These are phyloP conservation scores for Limosa lapponica DNA, from an alignment of 2,797 vertebrate genomes.

Conservation along the genomic window DNA sequence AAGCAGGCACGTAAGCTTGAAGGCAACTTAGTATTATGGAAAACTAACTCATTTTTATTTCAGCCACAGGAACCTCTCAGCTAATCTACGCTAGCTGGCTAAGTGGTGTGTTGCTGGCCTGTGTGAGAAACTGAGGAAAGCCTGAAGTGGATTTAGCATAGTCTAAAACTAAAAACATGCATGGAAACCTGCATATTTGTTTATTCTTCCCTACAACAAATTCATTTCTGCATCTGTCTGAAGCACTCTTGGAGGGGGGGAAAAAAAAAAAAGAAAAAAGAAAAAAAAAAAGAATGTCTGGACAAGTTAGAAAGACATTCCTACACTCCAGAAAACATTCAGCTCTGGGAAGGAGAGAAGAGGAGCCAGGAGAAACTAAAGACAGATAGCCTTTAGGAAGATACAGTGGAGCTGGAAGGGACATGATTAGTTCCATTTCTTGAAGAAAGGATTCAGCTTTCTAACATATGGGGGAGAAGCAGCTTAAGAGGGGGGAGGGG, in stretches of 20 bases:
- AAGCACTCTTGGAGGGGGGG: neutral
- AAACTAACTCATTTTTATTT: neutral
- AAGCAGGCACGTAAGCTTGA: neutral
- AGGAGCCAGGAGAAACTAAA: neutral
- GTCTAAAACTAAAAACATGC: neutral
- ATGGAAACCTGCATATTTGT: neutral
- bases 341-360: neutral
- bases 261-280: neutral
- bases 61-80: neutral
- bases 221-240: neutral
- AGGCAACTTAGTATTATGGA: neutral
- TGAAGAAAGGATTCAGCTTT: conserved; percentile 16
- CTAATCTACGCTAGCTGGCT: neutral
- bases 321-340: neutral
- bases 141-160: neutral
- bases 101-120: neutral
- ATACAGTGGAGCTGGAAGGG: neutral
- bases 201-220: neutral
- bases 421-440: neutral
- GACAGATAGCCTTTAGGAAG: neutral
- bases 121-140: neutral
- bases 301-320: conserved; percentile 34
- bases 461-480: neutral
- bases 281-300: neutral
- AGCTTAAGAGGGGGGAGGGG: neutral